These are phyloP conservation scores for Bombus fervidus DNA, from an alignment of 1,140 invertebrate genomes.

Conservation along the genomic window DNA sequence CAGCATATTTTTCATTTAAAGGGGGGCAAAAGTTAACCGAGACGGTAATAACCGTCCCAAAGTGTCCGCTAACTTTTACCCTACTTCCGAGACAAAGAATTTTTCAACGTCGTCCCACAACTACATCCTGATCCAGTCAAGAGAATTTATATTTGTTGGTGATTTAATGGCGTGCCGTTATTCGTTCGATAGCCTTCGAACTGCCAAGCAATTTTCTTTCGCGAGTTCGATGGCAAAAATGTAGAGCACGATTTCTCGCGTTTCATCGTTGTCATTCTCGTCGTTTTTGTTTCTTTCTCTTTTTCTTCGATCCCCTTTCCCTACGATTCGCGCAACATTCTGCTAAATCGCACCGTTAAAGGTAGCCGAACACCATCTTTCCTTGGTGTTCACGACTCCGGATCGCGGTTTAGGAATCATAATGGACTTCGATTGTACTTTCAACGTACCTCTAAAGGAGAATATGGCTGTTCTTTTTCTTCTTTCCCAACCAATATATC, in stretches of 20 bases:
- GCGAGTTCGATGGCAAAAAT: neutral
- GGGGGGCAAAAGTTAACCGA: neutral
- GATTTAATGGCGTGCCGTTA: constrained; percentile 7
- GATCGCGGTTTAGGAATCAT: constrained; percentile 11
- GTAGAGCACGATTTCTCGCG: constrained; percentile 15
- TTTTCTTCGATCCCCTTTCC: too few species aligned
- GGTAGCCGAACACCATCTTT: neutral
- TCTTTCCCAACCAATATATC: neutral
- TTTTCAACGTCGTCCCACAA: neutral
- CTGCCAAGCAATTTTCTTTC: constrained; percentile 4
- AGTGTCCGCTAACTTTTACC: neutral
- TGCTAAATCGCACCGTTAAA: constrained; percentile 25
- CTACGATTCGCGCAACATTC: constrained; percentile 7
- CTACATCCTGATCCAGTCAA: neutral
- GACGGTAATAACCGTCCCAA: neutral
- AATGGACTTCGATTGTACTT: neutral
- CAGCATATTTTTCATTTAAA: constrained; percentile 20
- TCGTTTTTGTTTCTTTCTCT: neutral
- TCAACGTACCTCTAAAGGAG: neutral
- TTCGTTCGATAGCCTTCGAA: constrained; percentile 4
- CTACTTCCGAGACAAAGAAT: neutral
- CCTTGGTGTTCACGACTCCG: neutral
- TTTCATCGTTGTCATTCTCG: neutral
- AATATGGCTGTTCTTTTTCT: neutral
- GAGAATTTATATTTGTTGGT: constrained; percentile 12